Percentiles rank a stretch among this genome's conserved stretches.
Conservation (phyloP, 2,888 invertebrate genomes). For the Agonopterix subpropinquella region DNA sequence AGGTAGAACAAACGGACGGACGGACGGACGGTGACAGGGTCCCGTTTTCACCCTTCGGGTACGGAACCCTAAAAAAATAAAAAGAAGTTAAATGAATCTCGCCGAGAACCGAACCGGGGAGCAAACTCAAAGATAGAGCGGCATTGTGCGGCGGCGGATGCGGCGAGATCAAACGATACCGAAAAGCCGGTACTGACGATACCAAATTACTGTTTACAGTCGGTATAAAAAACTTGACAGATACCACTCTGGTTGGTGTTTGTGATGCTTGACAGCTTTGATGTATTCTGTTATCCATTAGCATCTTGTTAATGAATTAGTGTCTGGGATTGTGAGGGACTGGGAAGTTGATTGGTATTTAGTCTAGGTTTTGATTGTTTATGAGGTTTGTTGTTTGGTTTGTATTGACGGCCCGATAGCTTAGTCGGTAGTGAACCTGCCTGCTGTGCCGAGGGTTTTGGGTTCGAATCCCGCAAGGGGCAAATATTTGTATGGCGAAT, state of each 20-base stretch:
- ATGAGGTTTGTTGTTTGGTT: no score
- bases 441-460: no score
- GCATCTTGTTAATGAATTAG: slow-evolving; percentile 11
- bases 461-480: no score
- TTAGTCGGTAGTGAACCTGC: no score
- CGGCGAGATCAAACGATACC: slow-evolving; percentile 54
- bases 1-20: no score
- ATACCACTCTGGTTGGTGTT: slow-evolving; percentile 34
- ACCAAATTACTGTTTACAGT: slow-evolving; percentile 56
- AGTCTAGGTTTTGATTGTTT: no score
- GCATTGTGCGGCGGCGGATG: slow-evolving; percentile 60
- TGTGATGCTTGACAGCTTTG: slow-evolving; percentile 20
- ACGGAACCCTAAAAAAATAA: no score
- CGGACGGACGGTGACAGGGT: no score
- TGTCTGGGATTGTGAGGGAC: background rate
- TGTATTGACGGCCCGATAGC: no score
- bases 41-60: no score
- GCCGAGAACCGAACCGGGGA: slow-evolving; percentile 12
- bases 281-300: slow-evolving; percentile 15
- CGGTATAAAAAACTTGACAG: slow-evolving; percentile 52
- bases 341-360: no score
- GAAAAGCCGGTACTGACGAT: slow-evolving; percentile 23
- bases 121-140: slow-evolving; percentile 30
- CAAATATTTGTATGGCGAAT: no score
- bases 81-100: slow-evolving; percentile 18